phyloP scores from a whole-genome alignment of 1,140 invertebrate species.

The Hyposmocoma kahamanoa region DNA sequence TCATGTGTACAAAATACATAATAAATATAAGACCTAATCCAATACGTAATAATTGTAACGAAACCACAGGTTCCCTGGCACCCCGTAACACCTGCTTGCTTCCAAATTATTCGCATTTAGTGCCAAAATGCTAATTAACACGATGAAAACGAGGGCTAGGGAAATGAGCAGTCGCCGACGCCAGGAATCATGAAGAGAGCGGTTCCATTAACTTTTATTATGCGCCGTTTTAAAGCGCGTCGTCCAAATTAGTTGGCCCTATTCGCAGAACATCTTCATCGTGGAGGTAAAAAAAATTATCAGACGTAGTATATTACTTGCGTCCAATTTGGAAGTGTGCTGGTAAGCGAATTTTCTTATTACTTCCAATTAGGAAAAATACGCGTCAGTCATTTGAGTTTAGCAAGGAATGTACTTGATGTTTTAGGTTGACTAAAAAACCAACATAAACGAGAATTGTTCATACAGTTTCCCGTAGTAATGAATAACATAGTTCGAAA shows the following conservation, averaged over 20 bases:
- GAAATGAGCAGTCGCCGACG: conserved; percentile 45
- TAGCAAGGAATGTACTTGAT: too few species aligned
- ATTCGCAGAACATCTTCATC: conserved; percentile 40
- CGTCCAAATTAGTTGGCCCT: conserved; percentile 61
- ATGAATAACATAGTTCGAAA: too few species aligned
- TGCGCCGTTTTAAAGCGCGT: conserved; percentile 52
- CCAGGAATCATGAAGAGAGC: conserved; percentile 56
- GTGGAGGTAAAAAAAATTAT: not conserved
- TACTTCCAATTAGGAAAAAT: too few species aligned
- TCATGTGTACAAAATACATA: too few species aligned
- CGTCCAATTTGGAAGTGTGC: too few species aligned
- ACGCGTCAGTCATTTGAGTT: too few species aligned
- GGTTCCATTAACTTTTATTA: conserved; percentile 64
- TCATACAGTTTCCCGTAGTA: too few species aligned
- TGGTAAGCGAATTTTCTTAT: too few species aligned
- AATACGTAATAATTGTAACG: too few species aligned
- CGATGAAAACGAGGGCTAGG: conserved; percentile 36
- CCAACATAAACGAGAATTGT: too few species aligned
- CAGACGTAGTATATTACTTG: not conserved
- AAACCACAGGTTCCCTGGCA: not conserved
- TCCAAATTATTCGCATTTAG: conserved; percentile 52
- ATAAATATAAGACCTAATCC: too few species aligned
- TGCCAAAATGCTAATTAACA: conserved; percentile 64
- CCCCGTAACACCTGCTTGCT: conserved; percentile 18
- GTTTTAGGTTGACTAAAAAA: too few species aligned